A percentile compares a stretch with the other conserved stretches of the same genome.
Evolutionary conservation across 1,140 invertebrate genomes (phyloP).

Genomic region (Yoshiicerus persimilis): DNA sequence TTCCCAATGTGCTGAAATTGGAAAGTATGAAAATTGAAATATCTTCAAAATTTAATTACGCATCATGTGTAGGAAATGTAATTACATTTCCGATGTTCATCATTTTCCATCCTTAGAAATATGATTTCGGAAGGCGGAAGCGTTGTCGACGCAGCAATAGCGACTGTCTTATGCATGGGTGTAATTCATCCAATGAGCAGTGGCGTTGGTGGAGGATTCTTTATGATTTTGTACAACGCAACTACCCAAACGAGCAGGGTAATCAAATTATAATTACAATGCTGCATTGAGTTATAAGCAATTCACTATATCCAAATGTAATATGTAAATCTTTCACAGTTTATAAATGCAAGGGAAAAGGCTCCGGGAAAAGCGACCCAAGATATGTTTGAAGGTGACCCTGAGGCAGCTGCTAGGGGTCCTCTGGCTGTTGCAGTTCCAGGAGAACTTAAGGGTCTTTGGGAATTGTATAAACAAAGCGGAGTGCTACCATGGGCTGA

Average conservation of each 20-base stretch:
- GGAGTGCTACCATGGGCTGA: slow-evolving; percentile 55
- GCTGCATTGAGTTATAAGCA: too few species aligned
- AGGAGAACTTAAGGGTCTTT: slow-evolving; percentile 86
- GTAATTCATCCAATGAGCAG: slow-evolving; percentile 81
- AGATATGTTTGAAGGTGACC: slow-evolving; percentile 69
- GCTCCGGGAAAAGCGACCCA: slow-evolving; percentile 68
- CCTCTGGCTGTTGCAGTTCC: slow-evolving; percentile 77
- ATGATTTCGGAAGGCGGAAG: slow-evolving; percentile 76
- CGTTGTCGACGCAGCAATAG: slow-evolving; percentile 83
- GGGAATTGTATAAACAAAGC: slow-evolving; percentile 69
- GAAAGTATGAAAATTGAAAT: slow-evolving; percentile 52
- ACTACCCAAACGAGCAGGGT: slow-evolving; percentile 8
- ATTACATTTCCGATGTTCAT: too few species aligned
- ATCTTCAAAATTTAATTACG: too few species aligned
- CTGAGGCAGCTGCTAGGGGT: slow-evolving; percentile 57
- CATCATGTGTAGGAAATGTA: too few species aligned
- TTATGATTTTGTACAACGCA: slow-evolving; percentile 76
- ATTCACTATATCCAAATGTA: too few species aligned
- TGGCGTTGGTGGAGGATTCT: slow-evolving; percentile 83
- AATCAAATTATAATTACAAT: not conserved
- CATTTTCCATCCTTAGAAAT: too few species aligned
- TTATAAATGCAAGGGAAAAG: slow-evolving; percentile 77
- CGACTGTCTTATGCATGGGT: slow-evolving; percentile 81
- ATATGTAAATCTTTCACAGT: too few species aligned
- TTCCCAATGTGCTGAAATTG: slow-evolving; percentile 52